Evolutionary conservation across 2,113 vertebrate genomes (phyloP).

Genomic region (Paraplagusia blochii): DNA sequence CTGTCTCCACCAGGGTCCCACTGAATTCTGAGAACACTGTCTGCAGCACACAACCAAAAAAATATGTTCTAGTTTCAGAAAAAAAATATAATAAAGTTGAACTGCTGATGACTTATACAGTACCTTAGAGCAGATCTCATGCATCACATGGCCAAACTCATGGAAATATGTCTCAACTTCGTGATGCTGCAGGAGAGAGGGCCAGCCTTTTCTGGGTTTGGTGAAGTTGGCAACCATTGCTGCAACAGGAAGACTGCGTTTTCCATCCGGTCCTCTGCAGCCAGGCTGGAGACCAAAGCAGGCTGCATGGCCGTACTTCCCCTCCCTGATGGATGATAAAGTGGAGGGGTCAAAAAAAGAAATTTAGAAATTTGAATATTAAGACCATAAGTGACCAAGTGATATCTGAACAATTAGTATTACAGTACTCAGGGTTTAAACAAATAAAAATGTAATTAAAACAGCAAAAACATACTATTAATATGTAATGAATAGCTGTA

Average conservation of each 20-base stretch:
- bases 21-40: slow-evolving; percentile 90
- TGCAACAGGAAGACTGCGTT: slow-evolving; percentile 84
- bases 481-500: too few species aligned
- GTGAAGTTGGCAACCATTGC: slow-evolving; percentile 97
- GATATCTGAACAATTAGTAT: too few species aligned
- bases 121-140: slow-evolving; percentile 94
- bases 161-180: slow-evolving; percentile 98
- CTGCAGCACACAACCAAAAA: slow-evolving; percentile 60
- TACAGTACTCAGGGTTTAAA: too few species aligned
- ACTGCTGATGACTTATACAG: background rate
- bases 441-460: background rate
- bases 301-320: slow-evolving; percentile 90
- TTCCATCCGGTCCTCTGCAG: slow-evolving; percentile 83
- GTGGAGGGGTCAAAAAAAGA: background rate
- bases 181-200: slow-evolving; percentile 91
- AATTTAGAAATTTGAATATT: background rate
- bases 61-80: background rate
- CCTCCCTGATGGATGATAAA: slow-evolving; percentile 78
- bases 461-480: too few species aligned
- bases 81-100: background rate
- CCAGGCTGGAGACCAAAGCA: slow-evolving; percentile 90
- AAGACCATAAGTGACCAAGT: background rate
- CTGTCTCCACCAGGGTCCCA: slow-evolving; percentile 91
- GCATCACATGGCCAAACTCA: slow-evolving; percentile 96
- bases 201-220: slow-evolving; percentile 79